Conservation (phyloP, 1,140 invertebrate species). For the Atta cephalotes region DNA sequence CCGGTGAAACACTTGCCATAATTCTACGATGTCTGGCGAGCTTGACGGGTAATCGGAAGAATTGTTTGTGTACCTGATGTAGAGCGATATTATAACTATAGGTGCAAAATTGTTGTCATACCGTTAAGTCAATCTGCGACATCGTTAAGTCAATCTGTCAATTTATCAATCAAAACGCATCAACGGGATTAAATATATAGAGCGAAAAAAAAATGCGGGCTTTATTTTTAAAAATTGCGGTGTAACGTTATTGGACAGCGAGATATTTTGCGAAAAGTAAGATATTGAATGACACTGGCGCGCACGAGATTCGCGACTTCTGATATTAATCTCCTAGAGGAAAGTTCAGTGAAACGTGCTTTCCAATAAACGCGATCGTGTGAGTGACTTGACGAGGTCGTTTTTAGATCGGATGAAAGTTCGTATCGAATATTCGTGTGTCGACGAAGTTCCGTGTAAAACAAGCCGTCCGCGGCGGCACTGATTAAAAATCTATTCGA, state of each 20-base stretch:
- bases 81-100: neutral
- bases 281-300: neutral
- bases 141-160: slow-evolving; percentile 9
- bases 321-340: slow-evolving; percentile 30
- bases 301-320: neutral
- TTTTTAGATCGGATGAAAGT: slow-evolving; percentile 20
- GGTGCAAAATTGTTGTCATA: neutral
- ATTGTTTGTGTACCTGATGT: neutral
- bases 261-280: neutral
- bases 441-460: slow-evolving; percentile 13
- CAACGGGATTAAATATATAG: neutral
- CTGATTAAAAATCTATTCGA: slow-evolving; percentile 51
- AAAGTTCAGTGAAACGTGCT: slow-evolving; percentile 19
- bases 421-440: slow-evolving; percentile 34
- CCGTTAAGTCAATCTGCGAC: slow-evolving; percentile 11
- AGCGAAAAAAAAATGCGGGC: neutral
- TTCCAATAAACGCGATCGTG: slow-evolving; percentile 29
- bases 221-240: slow-evolving; percentile 1
- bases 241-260: slow-evolving; percentile 1
- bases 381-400: neutral
- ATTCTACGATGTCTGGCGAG: slow-evolving; percentile 26
- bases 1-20: slow-evolving; percentile 3
- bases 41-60: slow-evolving; percentile 24
- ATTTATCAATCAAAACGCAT: neutral
- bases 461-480: slow-evolving; percentile 5